These are phyloP conservation scores for Diorhabda sublineata DNA, from an alignment of 1,140 invertebrate genomes.

Conservation along the genomic window DNA sequence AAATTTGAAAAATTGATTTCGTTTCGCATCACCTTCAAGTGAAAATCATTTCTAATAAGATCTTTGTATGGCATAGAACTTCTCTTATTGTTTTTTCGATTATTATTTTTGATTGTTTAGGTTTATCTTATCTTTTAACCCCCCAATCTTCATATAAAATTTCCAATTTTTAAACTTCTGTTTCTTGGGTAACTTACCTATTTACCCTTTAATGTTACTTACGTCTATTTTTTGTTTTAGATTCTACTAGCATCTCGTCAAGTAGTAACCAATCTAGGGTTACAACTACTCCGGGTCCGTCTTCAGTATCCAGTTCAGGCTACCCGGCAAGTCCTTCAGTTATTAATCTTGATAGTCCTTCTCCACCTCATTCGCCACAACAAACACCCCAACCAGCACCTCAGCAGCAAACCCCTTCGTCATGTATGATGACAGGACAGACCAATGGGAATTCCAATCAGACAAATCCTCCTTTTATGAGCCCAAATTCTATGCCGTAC, in stretches of 20 bases:
- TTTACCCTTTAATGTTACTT: background rate
- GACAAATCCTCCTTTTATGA: constrained; percentile 12
- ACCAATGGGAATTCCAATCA: constrained; percentile 22
- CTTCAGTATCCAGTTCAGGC: constrained; percentile 54
- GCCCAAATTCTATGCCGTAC: constrained; percentile 31
- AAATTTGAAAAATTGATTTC: no score
- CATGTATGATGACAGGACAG: constrained; percentile 31
- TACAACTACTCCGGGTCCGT: constrained; percentile 46
- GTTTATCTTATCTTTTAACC: no score
- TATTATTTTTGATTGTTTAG: no score
- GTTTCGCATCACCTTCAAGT: no score
- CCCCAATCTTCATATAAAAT: no score
- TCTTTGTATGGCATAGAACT: no score
- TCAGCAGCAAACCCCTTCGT: constrained; percentile 10
- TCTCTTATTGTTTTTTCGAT: no score
- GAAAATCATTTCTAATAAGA: no score
- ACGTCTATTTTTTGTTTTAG: constrained; percentile 6
- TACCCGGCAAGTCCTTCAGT: constrained; percentile 51
- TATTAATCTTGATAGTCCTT: constrained; percentile 57
- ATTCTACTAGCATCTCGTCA: constrained; percentile 29
- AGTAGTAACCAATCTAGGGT: constrained; percentile 43
- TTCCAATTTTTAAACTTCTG: no score
- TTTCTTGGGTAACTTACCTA: no score
- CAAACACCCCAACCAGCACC: constrained; percentile 7
- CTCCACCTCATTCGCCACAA: constrained; percentile 48